These are phyloP conservation scores for Habrosyne pyritoides DNA, from an alignment of 2,888 invertebrate species.

Conservation along the genomic window DNA sequence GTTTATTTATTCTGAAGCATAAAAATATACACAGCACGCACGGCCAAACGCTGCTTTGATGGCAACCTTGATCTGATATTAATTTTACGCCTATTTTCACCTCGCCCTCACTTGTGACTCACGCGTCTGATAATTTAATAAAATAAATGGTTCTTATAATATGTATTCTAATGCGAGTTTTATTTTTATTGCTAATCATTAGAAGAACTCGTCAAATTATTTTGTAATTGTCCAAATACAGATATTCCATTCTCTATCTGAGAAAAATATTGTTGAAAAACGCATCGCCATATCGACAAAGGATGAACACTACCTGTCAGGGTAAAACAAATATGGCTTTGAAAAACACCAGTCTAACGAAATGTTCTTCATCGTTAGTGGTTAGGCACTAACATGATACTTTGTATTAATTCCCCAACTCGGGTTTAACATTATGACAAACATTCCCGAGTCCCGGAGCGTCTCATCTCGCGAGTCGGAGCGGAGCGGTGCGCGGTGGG, in stretches of 20 bases:
- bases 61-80: constrained; percentile 70
- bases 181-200: not conserved
- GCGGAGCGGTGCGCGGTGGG: constrained; percentile 31
- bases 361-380: constrained; percentile 11
- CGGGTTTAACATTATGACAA: constrained; percentile 67
- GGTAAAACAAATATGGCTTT: not conserved
- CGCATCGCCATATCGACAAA: not conserved
- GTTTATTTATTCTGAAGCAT: constrained; percentile 46
- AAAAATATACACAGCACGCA: constrained; percentile 43
- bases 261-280: not conserved
- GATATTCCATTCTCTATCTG: too few species aligned
- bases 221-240: too few species aligned
- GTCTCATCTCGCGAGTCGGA: constrained; percentile 24
- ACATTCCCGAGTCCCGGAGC: constrained; percentile 52
- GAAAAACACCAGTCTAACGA: not conserved
- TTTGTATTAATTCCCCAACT: constrained; percentile 57
- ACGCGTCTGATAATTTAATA: constrained; percentile 30
- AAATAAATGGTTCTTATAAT: constrained; percentile 18
- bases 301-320: not conserved
- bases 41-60: constrained; percentile 50
- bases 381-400: constrained; percentile 34
- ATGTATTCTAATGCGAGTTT: not conserved
- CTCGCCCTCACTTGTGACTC: constrained; percentile 48
- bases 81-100: constrained; percentile 71
- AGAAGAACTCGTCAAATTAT: too few species aligned